phyloP scores from a whole-genome alignment of 2,113 vertebrate species.

The Pterocles burchelli region DNA sequence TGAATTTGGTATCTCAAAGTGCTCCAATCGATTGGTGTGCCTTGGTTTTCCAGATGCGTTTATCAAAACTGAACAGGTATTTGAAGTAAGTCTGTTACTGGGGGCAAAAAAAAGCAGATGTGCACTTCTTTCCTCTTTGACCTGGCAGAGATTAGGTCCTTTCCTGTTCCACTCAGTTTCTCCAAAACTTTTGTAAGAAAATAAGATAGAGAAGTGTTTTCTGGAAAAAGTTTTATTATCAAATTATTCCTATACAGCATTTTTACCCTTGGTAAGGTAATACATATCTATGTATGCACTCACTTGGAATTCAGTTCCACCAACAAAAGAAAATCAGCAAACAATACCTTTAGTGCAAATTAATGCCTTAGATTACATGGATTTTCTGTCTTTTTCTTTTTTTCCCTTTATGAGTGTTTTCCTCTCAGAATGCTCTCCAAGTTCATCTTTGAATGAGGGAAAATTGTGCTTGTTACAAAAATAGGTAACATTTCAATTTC shows the following conservation, averaged over 20 bases:
- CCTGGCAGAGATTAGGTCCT: neutral
- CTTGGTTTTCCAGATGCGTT: neutral
- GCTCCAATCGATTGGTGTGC: fast-evolving
- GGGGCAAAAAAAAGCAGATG: neutral
- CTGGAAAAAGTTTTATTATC: conserved; percentile 75
- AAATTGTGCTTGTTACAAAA: neutral
- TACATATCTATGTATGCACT: neutral
- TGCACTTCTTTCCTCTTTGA: neutral
- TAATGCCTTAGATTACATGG: neutral
- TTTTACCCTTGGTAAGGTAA: neutral
- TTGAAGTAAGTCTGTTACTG: neutral
- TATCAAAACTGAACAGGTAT: neutral
- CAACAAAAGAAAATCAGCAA: conserved; percentile 26
- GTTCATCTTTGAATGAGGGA: conserved; percentile 11
- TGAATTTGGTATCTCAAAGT: neutral
- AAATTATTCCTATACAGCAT: conserved; percentile 44
- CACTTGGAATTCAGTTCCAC: neutral
- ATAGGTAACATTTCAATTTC: conserved; percentile 40
- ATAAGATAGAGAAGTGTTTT: neutral
- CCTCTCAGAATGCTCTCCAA: neutral
- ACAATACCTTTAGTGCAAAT: conserved; percentile 22
- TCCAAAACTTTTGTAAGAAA: neutral
- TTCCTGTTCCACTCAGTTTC: neutral
- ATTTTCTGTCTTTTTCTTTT: neutral
- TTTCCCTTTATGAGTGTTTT: neutral